These are phyloP conservation scores for Acanthis flammea DNA, from an alignment of 2,797 vertebrate genomes.

Conservation along the genomic window DNA sequence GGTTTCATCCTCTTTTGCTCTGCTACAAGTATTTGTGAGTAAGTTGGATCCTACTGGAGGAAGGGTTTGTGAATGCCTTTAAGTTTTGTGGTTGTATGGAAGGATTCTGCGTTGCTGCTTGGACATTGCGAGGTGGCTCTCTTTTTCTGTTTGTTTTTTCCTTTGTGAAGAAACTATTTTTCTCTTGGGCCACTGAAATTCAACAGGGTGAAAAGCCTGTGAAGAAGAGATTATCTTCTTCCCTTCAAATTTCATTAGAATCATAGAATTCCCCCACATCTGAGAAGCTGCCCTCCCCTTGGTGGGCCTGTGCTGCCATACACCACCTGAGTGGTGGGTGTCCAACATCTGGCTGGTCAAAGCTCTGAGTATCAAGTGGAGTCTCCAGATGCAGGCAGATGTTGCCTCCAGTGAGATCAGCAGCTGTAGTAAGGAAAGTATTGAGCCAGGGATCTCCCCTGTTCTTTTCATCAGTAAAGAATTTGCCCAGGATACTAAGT, in stretches of 20 bases:
- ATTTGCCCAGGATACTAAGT: not conserved
- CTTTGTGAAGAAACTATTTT: not conserved
- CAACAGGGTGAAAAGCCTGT: not conserved
- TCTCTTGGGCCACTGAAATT: not conserved
- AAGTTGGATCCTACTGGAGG: not conserved
- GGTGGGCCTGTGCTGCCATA: not conserved
- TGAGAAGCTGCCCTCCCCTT: not conserved
- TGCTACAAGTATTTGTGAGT: not conserved
- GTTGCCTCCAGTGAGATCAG: not conserved
- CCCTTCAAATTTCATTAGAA: not conserved
- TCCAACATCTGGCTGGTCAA: not conserved
- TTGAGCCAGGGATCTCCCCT: not conserved
- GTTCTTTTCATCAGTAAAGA: not conserved
- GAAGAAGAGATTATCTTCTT: not conserved
- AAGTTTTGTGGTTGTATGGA: not conserved
- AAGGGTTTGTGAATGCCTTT: not conserved
- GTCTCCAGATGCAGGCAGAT: not conserved
- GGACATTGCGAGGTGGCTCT: not conserved
- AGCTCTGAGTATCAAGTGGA: not conserved
- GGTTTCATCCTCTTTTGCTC: not conserved
- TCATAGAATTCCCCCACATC: not conserved
- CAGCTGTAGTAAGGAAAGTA: rapidly evolving
- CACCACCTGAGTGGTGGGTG: not conserved
- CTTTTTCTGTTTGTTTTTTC: not conserved
- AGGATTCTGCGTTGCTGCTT: not conserved